A percentile compares a stretch with the other conserved stretches of the same genome.
These are phyloP conservation scores for Drosophila bipectinata DNA, from an alignment of 1,140 invertebrate genomes.

Conservation along the genomic window DNA sequence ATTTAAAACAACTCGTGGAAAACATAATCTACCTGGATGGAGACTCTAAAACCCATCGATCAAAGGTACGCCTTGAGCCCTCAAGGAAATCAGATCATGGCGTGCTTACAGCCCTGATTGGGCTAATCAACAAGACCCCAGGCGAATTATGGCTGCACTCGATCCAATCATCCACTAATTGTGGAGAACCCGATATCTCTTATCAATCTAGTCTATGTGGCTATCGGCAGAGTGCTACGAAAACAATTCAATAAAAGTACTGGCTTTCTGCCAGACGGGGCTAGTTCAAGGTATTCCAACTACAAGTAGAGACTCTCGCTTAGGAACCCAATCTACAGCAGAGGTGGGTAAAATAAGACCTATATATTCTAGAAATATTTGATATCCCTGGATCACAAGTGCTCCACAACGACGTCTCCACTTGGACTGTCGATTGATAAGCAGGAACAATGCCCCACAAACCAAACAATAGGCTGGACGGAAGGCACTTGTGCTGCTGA, in stretches of 20 bases:
- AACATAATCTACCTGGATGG: neutral
- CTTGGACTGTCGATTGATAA: constrained; percentile 60
- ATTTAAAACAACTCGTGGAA: constrained; percentile 21
- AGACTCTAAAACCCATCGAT: constrained; percentile 67
- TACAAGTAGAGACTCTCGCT: neutral
- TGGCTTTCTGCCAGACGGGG: constrained; percentile 16
- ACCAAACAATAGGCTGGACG: constrained; percentile 21
- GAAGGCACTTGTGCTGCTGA: constrained; percentile 40
- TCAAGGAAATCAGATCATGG: constrained; percentile 49
- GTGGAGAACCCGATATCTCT: constrained; percentile 24
- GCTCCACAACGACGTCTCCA: constrained; percentile 7
- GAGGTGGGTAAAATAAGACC: neutral
- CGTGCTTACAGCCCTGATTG: constrained; percentile 57
- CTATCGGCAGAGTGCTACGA: constrained; percentile 1
- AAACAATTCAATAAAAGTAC: constrained; percentile 56
- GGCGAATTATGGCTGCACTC: constrained; percentile 35
- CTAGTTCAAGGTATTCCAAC: neutral
- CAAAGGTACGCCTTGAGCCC: constrained; percentile 40
- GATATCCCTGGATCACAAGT: constrained; percentile 3
- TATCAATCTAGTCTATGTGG: constrained; percentile 52
- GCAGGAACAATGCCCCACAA: constrained; percentile 34
- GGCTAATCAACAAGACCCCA: constrained; percentile 49
- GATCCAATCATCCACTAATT: constrained; percentile 32
- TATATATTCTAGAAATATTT: neutral
- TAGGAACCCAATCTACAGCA: constrained; percentile 18